Evolutionary conservation across 2,797 vertebrate species (phyloP).

Genomic region (Catostomus latipinnis): DNA sequence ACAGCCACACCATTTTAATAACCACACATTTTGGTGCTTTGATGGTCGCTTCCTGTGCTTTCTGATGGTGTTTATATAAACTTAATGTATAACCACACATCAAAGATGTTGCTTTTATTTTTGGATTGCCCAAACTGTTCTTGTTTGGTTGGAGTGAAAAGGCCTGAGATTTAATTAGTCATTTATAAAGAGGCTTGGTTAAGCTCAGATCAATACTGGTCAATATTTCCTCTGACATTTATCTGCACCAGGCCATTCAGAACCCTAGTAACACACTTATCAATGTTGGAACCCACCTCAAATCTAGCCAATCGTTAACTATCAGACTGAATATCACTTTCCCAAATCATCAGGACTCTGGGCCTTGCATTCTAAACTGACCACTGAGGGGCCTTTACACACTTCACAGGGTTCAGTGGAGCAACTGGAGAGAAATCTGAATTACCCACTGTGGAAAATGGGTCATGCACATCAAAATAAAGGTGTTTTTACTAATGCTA

Average conservation of each 20-base stretch:
- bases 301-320: conserved; percentile 71
- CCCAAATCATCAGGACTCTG: conserved; percentile 41
- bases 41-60: background rate
- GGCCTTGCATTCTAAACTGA: conserved; percentile 13
- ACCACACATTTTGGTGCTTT: background rate
- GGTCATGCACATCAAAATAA: conserved; percentile 17
- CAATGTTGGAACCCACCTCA: conserved; percentile 63
- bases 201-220: conserved; percentile 58
- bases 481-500: background rate
- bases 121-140: background rate
- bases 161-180: background rate
- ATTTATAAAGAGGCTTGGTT: conserved; percentile 48
- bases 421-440: conserved; percentile 12
- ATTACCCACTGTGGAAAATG: conserved; percentile 16
- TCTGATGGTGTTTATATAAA: background rate
- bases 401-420: background rate
- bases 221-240: conserved; percentile 61
- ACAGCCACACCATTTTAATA: background rate
- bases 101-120: background rate
- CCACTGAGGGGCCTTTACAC: background rate
- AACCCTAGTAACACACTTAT: conserved; percentile 70
- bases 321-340: conserved; percentile 66
- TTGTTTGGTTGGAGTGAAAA: background rate
- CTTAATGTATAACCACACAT: background rate
- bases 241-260: conserved; percentile 57